Percentiles rank a stretch among this genome's conserved stretches.
These are phyloP conservation scores for Hydrochoerus hydrochaeris DNA, from an alignment of 2,113 vertebrate genomes.

Conservation along the genomic window DNA sequence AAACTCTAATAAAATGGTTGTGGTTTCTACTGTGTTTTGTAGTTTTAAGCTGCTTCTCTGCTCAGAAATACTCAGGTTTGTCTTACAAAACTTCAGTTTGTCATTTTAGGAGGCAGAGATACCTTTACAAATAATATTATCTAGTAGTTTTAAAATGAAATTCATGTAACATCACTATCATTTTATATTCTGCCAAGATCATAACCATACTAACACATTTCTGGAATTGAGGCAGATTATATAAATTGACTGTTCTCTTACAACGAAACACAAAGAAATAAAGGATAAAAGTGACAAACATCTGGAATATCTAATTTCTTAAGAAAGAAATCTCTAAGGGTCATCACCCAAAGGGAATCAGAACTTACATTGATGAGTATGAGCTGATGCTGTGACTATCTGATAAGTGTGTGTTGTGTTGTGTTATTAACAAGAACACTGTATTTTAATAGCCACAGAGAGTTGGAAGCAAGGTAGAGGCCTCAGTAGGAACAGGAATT, in stretches of 20 bases:
- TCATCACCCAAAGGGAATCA: slow-evolving; percentile 2
- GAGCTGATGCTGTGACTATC: background rate
- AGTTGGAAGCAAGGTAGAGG: background rate
- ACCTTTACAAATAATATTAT: background rate
- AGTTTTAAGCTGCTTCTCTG: background rate
- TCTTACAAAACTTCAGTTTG: background rate
- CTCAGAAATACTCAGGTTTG: background rate
- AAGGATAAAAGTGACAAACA: slow-evolving; percentile 4
- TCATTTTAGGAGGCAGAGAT: background rate
- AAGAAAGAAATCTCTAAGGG: slow-evolving; percentile 18
- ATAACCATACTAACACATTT: background rate
- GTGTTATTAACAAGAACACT: background rate
- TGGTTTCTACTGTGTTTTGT: too few species aligned
- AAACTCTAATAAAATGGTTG: background rate
- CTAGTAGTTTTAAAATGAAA: slow-evolving; percentile 30
- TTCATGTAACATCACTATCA: background rate
- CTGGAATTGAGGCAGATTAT: background rate
- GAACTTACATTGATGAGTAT: background rate
- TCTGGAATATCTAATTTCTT: background rate
- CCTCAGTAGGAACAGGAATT: background rate
- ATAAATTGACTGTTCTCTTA: slow-evolving; percentile 1
- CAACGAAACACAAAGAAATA: slow-evolving; percentile 5
- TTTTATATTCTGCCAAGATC: background rate
- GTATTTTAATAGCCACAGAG: background rate
- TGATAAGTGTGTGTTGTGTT: background rate